Evolutionary conservation across 2,113 vertebrate genomes (phyloP).

Genomic region (Paramisgurnus dabryanus): DNA sequence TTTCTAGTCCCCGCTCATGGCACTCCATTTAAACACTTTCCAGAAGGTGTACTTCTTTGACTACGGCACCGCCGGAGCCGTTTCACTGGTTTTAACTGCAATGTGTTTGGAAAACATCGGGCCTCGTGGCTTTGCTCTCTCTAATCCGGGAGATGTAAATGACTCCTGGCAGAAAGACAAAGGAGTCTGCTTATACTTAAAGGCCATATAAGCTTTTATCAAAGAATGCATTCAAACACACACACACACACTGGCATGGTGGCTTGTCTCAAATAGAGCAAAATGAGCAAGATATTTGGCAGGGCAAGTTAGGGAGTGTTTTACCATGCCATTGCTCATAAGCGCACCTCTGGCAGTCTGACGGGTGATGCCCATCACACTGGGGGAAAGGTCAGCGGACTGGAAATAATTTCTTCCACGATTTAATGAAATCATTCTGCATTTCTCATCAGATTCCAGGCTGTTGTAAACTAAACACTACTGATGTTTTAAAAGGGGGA

Average conservation of each 20-base stretch:
- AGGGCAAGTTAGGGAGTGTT: constrained; percentile 27
- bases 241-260: constrained; percentile 36
- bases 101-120: constrained; percentile 52
- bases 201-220: constrained; percentile 57
- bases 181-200: constrained; percentile 55
- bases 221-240: constrained; percentile 40
- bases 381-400: constrained; percentile 40
- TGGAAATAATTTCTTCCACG: constrained; percentile 61
- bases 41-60: not conserved
- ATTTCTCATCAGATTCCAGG: no score
- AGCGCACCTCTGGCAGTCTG: constrained; percentile 22
- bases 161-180: constrained; percentile 50
- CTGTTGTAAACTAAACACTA: no score
- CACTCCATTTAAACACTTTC: constrained; percentile 16
- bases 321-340: constrained; percentile 24
- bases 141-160: constrained; percentile 56
- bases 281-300: constrained; percentile 11
- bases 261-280: constrained; percentile 44
- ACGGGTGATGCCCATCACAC: not conserved
- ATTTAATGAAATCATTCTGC: no score
- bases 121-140: constrained; percentile 45
- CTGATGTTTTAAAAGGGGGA: no score
- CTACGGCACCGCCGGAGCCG: constrained; percentile 16
- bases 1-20: not conserved
- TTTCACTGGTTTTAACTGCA: constrained; percentile 46